These are phyloP conservation scores for Thymallus thymallus DNA, from an alignment of 2,113 vertebrate genomes.

Conservation along the genomic window DNA sequence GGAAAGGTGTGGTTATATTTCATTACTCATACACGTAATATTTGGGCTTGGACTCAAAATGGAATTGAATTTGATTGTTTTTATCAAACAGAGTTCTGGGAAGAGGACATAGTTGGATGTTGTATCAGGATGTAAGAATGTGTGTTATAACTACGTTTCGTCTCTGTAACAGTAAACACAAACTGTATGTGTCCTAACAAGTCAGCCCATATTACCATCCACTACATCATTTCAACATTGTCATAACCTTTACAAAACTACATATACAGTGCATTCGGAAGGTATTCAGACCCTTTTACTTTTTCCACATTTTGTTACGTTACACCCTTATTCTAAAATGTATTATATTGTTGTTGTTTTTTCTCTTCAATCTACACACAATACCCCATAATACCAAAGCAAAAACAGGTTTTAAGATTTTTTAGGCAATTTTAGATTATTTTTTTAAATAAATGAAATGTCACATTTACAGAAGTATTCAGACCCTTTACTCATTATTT, in stretches of 20 bases:
- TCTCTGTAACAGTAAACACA: slow-evolving; percentile 59
- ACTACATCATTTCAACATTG: slow-evolving; percentile 55
- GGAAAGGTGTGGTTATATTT: neutral
- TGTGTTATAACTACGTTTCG: slow-evolving; percentile 50
- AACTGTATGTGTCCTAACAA: slow-evolving; percentile 11
- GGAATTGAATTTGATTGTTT: slow-evolving; percentile 25
- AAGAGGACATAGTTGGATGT: slow-evolving; percentile 43
- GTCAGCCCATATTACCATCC: slow-evolving; percentile 52
- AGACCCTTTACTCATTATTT: too few species aligned
- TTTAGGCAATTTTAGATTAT: too few species aligned
- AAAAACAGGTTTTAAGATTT: too few species aligned
- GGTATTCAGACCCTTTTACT: too few species aligned
- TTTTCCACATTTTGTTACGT: too few species aligned
- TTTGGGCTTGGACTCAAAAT: slow-evolving; percentile 25
- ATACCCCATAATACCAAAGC: too few species aligned
- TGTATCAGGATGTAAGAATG: slow-evolving; percentile 59
- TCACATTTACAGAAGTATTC: too few species aligned
- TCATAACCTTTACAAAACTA: slow-evolving; percentile 40
- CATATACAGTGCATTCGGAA: too few species aligned
- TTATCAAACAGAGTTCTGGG: slow-evolving; percentile 41
- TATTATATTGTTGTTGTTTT: too few species aligned
- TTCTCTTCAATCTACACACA: too few species aligned
- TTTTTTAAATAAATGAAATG: too few species aligned
- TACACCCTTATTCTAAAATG: too few species aligned
- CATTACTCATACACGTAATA: neutral